These are phyloP conservation scores for Campoplex nolae DNA, from an alignment of 2,888 invertebrate species.

Conservation along the genomic window DNA sequence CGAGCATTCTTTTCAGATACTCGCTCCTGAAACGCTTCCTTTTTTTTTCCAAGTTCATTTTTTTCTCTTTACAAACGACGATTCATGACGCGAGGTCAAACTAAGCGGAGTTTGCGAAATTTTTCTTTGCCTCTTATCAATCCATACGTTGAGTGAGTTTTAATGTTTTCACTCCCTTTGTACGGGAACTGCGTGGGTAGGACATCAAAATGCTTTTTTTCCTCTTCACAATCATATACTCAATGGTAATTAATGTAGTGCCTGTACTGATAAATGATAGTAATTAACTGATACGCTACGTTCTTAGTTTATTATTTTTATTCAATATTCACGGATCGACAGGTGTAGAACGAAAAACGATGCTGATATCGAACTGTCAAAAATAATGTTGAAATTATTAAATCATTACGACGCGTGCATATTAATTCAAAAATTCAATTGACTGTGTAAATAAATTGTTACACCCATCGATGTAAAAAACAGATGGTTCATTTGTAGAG, in stretches of 20 bases:
- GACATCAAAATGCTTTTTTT: conserved; percentile 32
- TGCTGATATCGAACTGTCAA: no score
- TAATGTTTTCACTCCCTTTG: conserved; percentile 23
- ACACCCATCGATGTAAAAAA: no score
- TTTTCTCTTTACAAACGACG: conserved; percentile 38
- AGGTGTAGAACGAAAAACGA: no score
- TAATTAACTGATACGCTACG: background rate
- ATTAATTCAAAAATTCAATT: no score
- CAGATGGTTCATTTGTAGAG: no score
- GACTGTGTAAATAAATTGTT: no score
- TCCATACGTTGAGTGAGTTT: conserved; percentile 7
- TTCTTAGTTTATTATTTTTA: background rate
- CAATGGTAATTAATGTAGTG: background rate
- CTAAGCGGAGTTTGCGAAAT: conserved; percentile 25
- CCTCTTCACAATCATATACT: background rate
- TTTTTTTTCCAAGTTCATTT: conserved; percentile 20
- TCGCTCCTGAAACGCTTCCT: conserved; percentile 4
- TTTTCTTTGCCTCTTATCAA: conserved; percentile 4
- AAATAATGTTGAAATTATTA: no score
- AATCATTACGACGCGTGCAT: no score
- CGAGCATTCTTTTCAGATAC: conserved; percentile 37
- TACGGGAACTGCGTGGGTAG: conserved; percentile 12
- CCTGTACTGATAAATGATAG: background rate
- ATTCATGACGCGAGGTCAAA: background rate
- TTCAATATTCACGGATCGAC: no score